Percentiles rank a stretch among this genome's conserved stretches.
These are phyloP conservation scores for Habropoda laboriosa DNA, from an alignment of 1,140 invertebrate genomes.

Conservation along the genomic window DNA sequence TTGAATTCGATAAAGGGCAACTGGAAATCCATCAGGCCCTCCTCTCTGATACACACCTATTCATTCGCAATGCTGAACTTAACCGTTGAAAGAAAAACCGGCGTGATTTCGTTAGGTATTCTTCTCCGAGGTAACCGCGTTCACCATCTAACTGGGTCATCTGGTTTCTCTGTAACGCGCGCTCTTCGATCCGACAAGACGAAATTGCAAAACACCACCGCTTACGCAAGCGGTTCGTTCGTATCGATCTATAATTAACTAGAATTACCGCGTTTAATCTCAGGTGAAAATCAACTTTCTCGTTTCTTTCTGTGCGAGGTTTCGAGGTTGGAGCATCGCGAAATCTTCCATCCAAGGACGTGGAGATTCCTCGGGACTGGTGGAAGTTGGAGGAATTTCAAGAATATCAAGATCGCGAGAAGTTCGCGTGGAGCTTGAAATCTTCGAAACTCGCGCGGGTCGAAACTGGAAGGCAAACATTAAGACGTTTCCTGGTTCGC, in stretches of 20 bases:
- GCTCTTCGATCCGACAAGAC: background rate
- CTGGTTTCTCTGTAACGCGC: background rate
- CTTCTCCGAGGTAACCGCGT: background rate
- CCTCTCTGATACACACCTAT: constrained; percentile 19
- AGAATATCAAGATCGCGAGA: constrained; percentile 12
- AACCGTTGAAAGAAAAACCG: background rate
- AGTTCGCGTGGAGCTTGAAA: constrained; percentile 15
- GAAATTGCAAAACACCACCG: background rate
- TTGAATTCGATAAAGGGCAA: constrained; percentile 44
- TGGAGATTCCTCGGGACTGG: background rate
- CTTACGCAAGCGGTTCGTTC: too few species aligned
- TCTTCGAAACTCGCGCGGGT: constrained; percentile 1
- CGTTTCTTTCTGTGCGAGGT: too few species aligned
- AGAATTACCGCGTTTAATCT: background rate
- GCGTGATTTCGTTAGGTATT: background rate
- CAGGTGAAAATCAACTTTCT: background rate
- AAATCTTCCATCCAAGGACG: background rate
- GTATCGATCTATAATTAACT: background rate
- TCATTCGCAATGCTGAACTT: background rate
- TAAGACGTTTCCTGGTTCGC: background rate
- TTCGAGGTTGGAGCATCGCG: background rate
- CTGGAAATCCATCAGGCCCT: constrained; percentile 31
- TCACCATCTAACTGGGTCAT: background rate
- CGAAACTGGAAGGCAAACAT: constrained; percentile 23
- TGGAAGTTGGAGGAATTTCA: constrained; percentile 1